Evolutionary conservation across 2,797 vertebrate genomes (phyloP).

Genomic region (Erithacus rubecula): DNA sequence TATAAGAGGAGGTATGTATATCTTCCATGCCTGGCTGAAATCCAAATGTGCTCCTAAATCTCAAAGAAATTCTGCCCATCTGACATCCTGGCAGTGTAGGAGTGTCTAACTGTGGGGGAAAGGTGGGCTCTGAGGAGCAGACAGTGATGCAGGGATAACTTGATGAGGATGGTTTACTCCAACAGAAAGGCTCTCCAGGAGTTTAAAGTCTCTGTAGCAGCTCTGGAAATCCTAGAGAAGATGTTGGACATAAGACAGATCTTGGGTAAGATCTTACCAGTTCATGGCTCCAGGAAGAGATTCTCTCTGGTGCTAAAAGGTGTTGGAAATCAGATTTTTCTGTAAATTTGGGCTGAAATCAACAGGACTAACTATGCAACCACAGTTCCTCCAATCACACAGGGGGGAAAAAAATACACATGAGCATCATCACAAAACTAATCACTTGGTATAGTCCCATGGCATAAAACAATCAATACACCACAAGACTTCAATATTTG

Average conservation of each 20-base stretch:
- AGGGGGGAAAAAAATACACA: not conserved
- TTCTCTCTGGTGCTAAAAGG: not conserved
- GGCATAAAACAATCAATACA: not conserved
- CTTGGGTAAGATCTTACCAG: not conserved
- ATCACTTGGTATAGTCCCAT: not conserved
- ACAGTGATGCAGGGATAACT: not conserved
- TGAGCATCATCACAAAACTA: not conserved
- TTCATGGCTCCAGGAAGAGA: not conserved
- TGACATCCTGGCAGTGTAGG: not conserved
- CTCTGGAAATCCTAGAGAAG: not conserved
- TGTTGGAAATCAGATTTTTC: not conserved
- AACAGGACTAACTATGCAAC: not conserved
- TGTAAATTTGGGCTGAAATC: not conserved
- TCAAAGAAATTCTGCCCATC: not conserved
- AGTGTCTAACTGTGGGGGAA: not conserved
- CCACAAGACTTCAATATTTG: not conserved
- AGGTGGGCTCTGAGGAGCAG: not conserved
- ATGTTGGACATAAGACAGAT: not conserved
- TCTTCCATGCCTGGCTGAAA: not conserved
- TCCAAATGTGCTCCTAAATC: slow-evolving; percentile 23
- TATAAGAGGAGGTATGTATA: not conserved
- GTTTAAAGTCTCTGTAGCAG: not conserved
- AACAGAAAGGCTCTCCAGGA: not conserved
- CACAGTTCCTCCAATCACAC: not conserved
- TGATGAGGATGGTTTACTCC: not conserved